Base-by-base conservation (phyloP, 2,797 vertebrate species). In the Siniperca scherzeri region DNA sequence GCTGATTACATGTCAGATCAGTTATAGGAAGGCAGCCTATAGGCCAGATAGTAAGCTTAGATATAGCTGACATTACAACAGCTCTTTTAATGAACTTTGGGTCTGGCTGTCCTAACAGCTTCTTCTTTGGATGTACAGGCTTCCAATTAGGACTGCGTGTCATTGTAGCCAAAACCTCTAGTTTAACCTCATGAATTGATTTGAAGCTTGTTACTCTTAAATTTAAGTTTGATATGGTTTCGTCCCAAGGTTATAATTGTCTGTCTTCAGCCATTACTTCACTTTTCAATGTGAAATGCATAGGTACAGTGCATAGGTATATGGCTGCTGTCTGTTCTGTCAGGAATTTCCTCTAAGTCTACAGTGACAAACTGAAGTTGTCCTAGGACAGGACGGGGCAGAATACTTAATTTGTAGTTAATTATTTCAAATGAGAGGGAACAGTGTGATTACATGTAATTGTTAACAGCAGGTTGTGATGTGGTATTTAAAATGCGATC, bases 371-470 rank as follows among this genome's bases (percentile, higher is more conserved):
- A 56, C 42, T n/a, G 2, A 40, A 64, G 55, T 70, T 36, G 14
- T 62, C 59, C 10, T 33, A 4, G 6, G 30, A 53, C 52, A 59
- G 59, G 60, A 83, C 60, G 50, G 33, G 9, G 71, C 53, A 0
- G 12, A 52, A 9, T 7, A 12, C 5, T 64, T 69, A 4, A 74
- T 61, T 64, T 68, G 21, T 78, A 70, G 44, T 38, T 81, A 16
- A 70, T 80, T 52, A n/a, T 79, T 78, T 78, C 14, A 70, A 73
- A 77, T 59, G 21, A 88, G 7, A 36, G 22, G 25, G 52, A 79
- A 81, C 68, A 11, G 13, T 75, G 53, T 48, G 6, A 82, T 76
- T 80, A 46, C 30, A 33, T 85, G 56, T 78, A 81, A 74, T 76
- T 77, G 33, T 76, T 79, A 81, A 67, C 67, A 53, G 55, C 36